Conservation (phyloP, 2,888 invertebrate genomes). For the Caenorhabditis sp. region DNA sequence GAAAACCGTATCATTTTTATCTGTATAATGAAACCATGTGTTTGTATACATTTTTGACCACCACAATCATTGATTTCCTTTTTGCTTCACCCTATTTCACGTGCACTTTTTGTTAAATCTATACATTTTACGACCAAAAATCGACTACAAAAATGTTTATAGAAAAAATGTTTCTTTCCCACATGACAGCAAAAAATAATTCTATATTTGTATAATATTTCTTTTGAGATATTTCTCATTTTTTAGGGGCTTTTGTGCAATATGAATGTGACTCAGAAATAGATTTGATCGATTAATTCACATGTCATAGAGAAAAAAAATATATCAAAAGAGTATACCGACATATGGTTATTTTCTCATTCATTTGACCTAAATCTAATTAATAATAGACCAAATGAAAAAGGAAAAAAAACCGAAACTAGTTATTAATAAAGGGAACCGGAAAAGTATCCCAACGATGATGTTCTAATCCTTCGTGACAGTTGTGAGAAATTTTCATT, state of each 20-base stretch:
- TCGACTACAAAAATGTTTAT: neutral
- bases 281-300: neutral
- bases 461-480: too few species aligned
- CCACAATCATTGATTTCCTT: too few species aligned
- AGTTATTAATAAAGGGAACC: neutral
- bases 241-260: neutral
- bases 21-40: too few species aligned
- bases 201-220: neutral
- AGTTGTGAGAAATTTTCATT: neutral
- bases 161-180: neutral
- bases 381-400: neutral
- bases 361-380: neutral
- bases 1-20: too few species aligned
- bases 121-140: neutral
- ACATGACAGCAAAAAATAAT: neutral
- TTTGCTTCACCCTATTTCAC: too few species aligned
- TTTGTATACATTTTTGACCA: too few species aligned
- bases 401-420: neutral
- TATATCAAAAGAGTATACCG: neutral
- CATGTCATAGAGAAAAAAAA: neutral
- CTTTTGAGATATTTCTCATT: neutral
- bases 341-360: neutral
- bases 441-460: too few species aligned
- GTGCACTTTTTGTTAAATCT: neutral
- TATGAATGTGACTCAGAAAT: neutral